Conservation (phyloP, 2,888 invertebrate species). For the Hydroisotoma schaefferi region DNA sequence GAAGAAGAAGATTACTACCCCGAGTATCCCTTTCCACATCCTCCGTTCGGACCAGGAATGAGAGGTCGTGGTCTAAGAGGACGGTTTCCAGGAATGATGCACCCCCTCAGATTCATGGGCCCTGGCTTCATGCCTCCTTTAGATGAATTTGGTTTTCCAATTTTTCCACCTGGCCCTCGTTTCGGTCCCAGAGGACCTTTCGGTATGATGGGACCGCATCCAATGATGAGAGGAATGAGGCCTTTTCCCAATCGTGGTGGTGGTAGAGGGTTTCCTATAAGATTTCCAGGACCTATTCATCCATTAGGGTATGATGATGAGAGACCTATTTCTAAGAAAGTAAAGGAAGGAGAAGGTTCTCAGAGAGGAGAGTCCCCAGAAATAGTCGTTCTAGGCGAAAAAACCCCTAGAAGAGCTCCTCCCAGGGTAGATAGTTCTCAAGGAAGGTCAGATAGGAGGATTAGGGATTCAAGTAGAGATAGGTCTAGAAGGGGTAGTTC, state of each 20-base stretch:
- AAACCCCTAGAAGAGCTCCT: not conserved
- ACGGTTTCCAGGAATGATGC: too few relatives aligned
- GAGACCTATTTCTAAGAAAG: too few relatives aligned
- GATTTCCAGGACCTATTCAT: too few relatives aligned
- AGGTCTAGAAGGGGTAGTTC: slow-evolving; percentile 8
- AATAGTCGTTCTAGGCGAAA: not conserved
- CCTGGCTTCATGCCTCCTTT: not conserved
- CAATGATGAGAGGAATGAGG: not conserved
- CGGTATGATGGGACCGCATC: not conserved
- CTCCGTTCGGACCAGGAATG: not conserved
- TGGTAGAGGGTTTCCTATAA: slow-evolving; percentile 2
- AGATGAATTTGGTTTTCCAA: slow-evolving; percentile 2
- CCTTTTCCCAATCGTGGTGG: not conserved
- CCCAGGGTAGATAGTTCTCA: not conserved
- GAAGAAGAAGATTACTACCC: not conserved
- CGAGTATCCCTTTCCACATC: not conserved
- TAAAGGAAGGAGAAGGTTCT: too few relatives aligned
- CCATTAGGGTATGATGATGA: too few relatives aligned
- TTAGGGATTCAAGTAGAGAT: slow-evolving; percentile 5
- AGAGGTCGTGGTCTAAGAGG: slow-evolving; percentile 10
- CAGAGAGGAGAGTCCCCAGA: slow-evolving; percentile 1
- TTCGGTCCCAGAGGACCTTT: slow-evolving; percentile 4
- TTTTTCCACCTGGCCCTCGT: slow-evolving; percentile 18
- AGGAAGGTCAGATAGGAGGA: slow-evolving; percentile 5
- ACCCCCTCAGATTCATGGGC: too few relatives aligned